Evolutionary conservation across 2,888 invertebrate species (phyloP), one percentile per base, ranked within the genome.

Genomic region (Theristus sp.): DNA sequence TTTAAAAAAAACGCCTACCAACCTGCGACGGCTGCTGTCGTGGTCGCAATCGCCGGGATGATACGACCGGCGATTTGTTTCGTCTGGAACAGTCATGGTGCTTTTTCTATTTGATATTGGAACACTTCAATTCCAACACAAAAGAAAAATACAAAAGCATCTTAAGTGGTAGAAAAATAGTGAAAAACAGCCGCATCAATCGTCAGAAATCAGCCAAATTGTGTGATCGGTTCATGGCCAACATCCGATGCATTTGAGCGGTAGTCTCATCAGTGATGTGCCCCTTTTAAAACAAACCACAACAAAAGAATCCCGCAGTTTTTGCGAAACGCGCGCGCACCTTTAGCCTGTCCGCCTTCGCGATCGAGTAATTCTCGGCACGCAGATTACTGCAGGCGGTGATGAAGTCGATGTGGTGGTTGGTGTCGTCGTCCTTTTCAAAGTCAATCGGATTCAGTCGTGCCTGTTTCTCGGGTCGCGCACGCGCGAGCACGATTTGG

Each of bases 341-440:
- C 74, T 91, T 91, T 75, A 90, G 91, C 57, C 89, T 81, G 78
- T 99, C 96, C 0, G 96, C 96, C 20, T 85, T 84, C 3, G 87
- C 82, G 69, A 99, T 99, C 75, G 84, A 86, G 77, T 99, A 99
- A 77, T 99, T 99, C 57, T 87, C 84, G 1, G 98, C 98, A 64
- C 98, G 83, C 25, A 93, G 80, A 77, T 99, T 99, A 0, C 94
- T 94, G 0, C 91, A 84, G 1, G 96, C 94, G 0, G 94, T 93
- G 69, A 98, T 94, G 75, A 94, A 99, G 79, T 98, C 96, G 84
- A 99, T 94, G 78, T 98, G 98, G 77, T 91, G 85, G 76, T 98
- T 98, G 60, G 82, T 80, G 74, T 98, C 98, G 76, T 98, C 96
- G 73, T 98, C 98, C 75, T 98, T 98, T 76, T 98, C 98, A 76